phyloP scores from a whole-genome alignment of 2,888 invertebrate species.

The Heteropelma amictum region DNA sequence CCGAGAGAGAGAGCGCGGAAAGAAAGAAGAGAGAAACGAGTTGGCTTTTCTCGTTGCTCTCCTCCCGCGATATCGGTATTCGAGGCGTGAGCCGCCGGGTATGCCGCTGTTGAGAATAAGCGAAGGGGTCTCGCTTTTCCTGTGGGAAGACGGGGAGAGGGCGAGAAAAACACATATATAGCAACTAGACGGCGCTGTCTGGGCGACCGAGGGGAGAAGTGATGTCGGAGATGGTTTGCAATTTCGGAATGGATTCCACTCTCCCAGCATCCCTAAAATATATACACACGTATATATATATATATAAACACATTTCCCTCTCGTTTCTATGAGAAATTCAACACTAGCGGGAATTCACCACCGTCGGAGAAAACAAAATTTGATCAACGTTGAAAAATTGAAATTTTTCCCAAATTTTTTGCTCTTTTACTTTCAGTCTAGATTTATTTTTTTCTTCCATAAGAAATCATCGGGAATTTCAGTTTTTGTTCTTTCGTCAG shows the following conservation, averaged over 20 bases:
- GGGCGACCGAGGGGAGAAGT: constrained; percentile 55
- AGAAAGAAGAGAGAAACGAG: constrained; percentile 45
- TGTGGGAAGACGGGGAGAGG: constrained; percentile 66
- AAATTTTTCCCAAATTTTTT: no score
- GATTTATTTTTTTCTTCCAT: no score
- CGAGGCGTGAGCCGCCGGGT: constrained; percentile 69
- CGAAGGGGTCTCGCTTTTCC: constrained; percentile 72
- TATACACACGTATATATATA: constrained; percentile 43
- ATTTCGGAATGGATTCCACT: constrained; percentile 77
- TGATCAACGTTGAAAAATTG: no score
- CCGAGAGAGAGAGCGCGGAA: constrained; percentile 51
- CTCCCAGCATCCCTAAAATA: constrained; percentile 58
- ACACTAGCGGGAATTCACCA: neutral
- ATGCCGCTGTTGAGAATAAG: constrained; percentile 36
- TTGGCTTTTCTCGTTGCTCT: constrained; percentile 74
- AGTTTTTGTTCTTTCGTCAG: no score
- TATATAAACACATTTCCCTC: constrained; percentile 45
- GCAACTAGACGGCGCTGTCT: constrained; percentile 52
- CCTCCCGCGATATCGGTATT: constrained; percentile 76
- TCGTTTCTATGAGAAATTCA: neutral
- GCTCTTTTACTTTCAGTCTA: no score
- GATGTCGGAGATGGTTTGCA: constrained; percentile 73
- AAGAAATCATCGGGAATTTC: no score
- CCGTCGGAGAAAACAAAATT: neutral
- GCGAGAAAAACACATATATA: constrained; percentile 53